Percentiles rank a stretch among this genome's conserved stretches.
These are phyloP conservation scores for Formica selysi DNA, from an alignment of 1,140 invertebrate genomes.

Conservation along the genomic window DNA sequence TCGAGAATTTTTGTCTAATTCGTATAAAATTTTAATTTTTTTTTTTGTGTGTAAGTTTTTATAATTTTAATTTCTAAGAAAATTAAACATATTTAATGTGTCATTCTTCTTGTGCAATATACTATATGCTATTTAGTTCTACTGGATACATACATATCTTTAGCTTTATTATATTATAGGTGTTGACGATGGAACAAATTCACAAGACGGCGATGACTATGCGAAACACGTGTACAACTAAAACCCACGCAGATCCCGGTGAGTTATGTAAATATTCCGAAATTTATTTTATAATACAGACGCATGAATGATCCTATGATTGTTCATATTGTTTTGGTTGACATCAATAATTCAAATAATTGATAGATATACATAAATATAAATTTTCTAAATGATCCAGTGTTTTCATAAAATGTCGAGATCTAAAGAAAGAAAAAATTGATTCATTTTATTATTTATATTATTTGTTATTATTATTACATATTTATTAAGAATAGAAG, in stretches of 20 bases:
- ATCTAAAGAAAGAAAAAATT: too few species aligned
- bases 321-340: background rate
- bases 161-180: conserved; percentile 46
- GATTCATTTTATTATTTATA: too few species aligned
- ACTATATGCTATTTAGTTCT: background rate
- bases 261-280: background rate
- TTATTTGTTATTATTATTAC: too few species aligned
- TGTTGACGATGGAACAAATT: conserved; percentile 69
- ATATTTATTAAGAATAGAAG: too few species aligned
- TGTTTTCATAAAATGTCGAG: background rate
- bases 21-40: background rate
- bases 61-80: background rate
- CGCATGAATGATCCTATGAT: background rate
- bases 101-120: background rate
- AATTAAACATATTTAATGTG: background rate
- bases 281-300: background rate
- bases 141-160: background rate
- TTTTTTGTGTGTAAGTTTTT: background rate
- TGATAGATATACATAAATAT: background rate
- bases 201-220: conserved; percentile 62
- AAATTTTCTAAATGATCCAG: background rate
- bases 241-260: conserved; percentile 65
- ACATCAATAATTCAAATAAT: background rate
- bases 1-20: background rate
- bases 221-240: conserved; percentile 65